A percentile compares a stretch with the other conserved stretches of the same genome.
Evolutionary conservation across 2,888 invertebrate species (phyloP).

Genomic region (Glomeris marginata): DNA sequence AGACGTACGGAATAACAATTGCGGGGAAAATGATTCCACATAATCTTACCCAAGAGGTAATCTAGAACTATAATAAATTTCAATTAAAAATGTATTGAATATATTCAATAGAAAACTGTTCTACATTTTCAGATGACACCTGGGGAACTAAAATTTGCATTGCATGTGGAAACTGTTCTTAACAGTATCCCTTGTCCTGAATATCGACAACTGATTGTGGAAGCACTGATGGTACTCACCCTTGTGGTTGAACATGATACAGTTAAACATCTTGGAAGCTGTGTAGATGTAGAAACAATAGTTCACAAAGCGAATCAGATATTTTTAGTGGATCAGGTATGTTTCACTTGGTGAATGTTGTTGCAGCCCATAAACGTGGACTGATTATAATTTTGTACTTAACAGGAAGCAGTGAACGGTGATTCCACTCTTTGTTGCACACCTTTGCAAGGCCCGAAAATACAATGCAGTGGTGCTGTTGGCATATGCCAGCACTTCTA

Average conservation of each 20-base stretch:
- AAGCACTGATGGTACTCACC: conserved; percentile 91
- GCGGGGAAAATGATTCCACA: conserved; percentile 81
- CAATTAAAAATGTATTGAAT: not conserved
- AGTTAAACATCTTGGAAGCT: conserved; percentile 55
- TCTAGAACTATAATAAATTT: conserved; percentile 15
- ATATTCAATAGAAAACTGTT: not conserved
- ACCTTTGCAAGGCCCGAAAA: conserved; percentile 39
- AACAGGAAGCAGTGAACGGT: conserved; percentile 68
- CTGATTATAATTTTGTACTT: conserved; percentile 11
- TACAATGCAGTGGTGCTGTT: conserved; percentile 81
- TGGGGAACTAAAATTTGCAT: conserved; percentile 93
- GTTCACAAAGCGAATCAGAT: conserved; percentile 88
- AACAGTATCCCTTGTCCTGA: conserved; percentile 97
- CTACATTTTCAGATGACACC: conserved; percentile 64
- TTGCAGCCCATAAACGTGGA: not conserved
- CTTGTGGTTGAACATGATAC: conserved; percentile 71
- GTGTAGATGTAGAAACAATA: conserved; percentile 75
- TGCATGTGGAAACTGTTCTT: conserved; percentile 90
- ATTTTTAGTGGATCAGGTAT: conserved; percentile 89
- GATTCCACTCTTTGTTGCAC: conserved; percentile 90
- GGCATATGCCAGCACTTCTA: conserved; percentile 94
- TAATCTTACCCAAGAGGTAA: conserved; percentile 76
- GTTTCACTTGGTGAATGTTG: conserved; percentile 14
- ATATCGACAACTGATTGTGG: conserved; percentile 84
- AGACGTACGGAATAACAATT: conserved; percentile 87